Evolutionary conservation across 2,797 vertebrate genomes (phyloP).

Genomic region (Pagetopsis macropterus): DNA sequence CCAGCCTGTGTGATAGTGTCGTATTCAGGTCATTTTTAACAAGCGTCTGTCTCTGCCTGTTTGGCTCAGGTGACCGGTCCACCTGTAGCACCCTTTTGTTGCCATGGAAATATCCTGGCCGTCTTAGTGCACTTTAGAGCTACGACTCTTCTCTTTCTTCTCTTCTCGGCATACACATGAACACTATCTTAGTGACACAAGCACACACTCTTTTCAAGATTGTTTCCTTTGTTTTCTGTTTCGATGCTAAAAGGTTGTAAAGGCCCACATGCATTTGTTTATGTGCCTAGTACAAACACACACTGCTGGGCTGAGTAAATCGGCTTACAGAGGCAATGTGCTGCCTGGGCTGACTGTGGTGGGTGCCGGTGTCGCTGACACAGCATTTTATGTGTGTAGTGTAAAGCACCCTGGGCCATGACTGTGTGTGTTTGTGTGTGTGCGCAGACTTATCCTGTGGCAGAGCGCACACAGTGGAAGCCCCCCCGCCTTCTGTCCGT

Average conservation of each 20-base stretch:
- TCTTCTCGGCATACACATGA: conserved; percentile 21
- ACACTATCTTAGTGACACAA: conserved; percentile 34
- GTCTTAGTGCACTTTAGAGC: conserved; percentile 64
- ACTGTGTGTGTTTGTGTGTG: conserved; percentile 38
- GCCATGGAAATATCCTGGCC: conserved; percentile 78
- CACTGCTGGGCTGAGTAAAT: conserved; percentile 69
- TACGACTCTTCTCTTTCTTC: conserved; percentile 36
- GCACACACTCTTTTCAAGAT: conserved; percentile 21
- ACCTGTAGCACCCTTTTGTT: conserved; percentile 80
- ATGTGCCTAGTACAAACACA: conserved; percentile 67
- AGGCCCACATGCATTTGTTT: conserved; percentile 72
- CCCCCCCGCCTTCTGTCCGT: conserved; percentile 56
- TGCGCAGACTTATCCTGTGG: conserved; percentile 53
- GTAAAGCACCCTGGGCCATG: conserved; percentile 73
- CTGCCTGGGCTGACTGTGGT: conserved; percentile 73
- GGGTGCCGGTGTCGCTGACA: conserved; percentile 76
- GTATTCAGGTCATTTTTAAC: conserved; percentile 83
- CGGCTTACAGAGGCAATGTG: conserved; percentile 81
- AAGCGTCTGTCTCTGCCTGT: conserved; percentile 78
- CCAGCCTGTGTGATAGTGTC: conserved; percentile 73
- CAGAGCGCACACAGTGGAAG: conserved; percentile 56
- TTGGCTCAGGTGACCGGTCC: conserved; percentile 78
- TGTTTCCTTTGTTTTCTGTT: conserved; percentile 45
- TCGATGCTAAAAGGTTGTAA: conserved; percentile 52
- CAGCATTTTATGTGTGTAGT: conserved; percentile 74